These are phyloP conservation scores for Scartelaos histophorus DNA, from an alignment of 2,113 vertebrate species.

Conservation along the genomic window DNA sequence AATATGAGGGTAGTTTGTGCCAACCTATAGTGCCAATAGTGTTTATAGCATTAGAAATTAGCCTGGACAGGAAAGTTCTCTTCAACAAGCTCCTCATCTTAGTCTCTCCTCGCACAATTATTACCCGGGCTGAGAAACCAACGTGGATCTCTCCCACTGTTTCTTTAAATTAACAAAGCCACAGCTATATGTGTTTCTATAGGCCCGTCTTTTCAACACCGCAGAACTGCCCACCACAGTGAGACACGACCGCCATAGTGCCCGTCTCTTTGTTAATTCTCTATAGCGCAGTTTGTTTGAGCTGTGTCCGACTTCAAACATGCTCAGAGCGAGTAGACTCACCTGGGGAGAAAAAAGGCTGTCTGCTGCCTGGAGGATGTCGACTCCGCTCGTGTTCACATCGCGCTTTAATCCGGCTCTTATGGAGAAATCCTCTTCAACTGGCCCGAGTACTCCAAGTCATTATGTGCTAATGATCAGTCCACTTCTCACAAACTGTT, in stretches of 20 bases:
- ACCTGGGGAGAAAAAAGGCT: conserved; percentile 67
- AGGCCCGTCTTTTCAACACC: conserved; percentile 27
- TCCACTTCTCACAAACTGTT: conserved; percentile 46
- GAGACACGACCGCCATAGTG: conserved; percentile 29
- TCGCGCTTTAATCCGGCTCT: conserved; percentile 56
- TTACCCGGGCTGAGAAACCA: conserved; percentile 46
- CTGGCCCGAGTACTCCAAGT: conserved; percentile 57
- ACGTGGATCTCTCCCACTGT: conserved; percentile 41
- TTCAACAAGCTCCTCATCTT: background rate
- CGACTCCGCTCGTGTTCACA: conserved; percentile 49
- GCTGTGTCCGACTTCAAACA: conserved; percentile 59
- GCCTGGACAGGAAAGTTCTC: background rate
- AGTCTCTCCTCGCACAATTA: conserved; percentile 35
- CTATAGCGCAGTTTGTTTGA: conserved; percentile 45
- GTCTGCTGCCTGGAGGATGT: conserved; percentile 52
- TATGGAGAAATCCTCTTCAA: conserved; percentile 58
- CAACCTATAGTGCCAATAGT: too few relatives aligned
- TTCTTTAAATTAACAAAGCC: conserved; percentile 32
- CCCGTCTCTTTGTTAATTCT: conserved; percentile 63
- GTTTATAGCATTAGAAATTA: too few relatives aligned
- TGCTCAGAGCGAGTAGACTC: conserved; percentile 55
- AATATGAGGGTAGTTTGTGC: too few relatives aligned
- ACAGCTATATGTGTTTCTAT: conserved; percentile 45
- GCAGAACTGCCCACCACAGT: conserved; percentile 45
- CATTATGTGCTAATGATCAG: conserved; percentile 61